phyloP scores from a whole-genome alignment of 2,888 invertebrate genomes.

The Zhengitettix transpicula region DNA sequence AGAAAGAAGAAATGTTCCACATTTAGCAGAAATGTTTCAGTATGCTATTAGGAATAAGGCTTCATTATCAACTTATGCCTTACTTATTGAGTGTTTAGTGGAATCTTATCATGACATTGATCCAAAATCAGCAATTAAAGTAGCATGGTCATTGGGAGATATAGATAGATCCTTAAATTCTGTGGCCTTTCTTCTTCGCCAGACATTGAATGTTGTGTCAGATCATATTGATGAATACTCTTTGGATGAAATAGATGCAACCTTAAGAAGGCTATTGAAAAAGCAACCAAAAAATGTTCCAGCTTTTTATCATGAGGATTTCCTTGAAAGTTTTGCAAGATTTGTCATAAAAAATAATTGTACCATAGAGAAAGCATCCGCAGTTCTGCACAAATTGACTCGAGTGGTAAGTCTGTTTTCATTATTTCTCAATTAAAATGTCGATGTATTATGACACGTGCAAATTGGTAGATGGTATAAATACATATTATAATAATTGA shows the following conservation, averaged over 20 bases:
- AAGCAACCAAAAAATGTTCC: slow-evolving; percentile 29
- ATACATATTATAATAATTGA: no score
- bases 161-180: slow-evolving; percentile 24
- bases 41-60: slow-evolving; percentile 34
- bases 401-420: slow-evolving; percentile 33
- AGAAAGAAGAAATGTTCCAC: slow-evolving; percentile 32
- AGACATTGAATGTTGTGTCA: slow-evolving; percentile 32
- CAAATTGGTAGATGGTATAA: no score
- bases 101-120: slow-evolving; percentile 24
- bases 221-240: slow-evolving; percentile 28
- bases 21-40: slow-evolving; percentile 35
- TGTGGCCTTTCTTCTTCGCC: slow-evolving; percentile 32
- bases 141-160: slow-evolving; percentile 39
- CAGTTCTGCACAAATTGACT: slow-evolving; percentile 33
- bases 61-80: slow-evolving; percentile 33
- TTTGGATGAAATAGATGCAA: slow-evolving; percentile 32
- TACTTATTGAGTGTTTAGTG: slow-evolving; percentile 33
- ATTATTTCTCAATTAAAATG: no score
- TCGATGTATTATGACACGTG: no score
- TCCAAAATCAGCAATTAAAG: slow-evolving; percentile 28
- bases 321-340: slow-evolving; percentile 37
- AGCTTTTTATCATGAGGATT: slow-evolving; percentile 42
- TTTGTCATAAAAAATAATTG: slow-evolving; percentile 33
- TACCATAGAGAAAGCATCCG: slow-evolving; percentile 32
- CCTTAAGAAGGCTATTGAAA: slow-evolving; percentile 31